Conservation (phyloP, 2,113 vertebrate species). For the Oryzias woworae region DNA sequence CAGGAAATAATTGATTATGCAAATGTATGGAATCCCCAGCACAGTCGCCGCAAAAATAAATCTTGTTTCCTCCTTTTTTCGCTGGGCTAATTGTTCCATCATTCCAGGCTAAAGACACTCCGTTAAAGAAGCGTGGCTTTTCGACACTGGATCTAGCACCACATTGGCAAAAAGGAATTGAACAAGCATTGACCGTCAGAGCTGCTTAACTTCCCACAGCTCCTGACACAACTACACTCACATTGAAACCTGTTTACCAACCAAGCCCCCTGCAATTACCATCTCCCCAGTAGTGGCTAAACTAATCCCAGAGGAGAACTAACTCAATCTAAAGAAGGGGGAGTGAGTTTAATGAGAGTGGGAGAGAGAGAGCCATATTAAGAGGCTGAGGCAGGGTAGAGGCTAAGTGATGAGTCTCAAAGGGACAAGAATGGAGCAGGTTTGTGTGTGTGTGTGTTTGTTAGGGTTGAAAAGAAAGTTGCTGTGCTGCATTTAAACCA, state of each 20-base stretch:
- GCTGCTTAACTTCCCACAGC: slow-evolving; percentile 73
- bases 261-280: slow-evolving; percentile 59
- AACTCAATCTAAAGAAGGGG: slow-evolving; percentile 41
- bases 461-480: neutral
- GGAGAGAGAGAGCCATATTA: slow-evolving; percentile 38
- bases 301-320: slow-evolving; percentile 45
- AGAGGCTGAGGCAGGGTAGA: slow-evolving; percentile 34
- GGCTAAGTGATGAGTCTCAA: slow-evolving; percentile 43
- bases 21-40: too few relatives aligned
- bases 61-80: neutral
- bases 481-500: slow-evolving; percentile 6
- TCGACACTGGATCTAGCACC: slow-evolving; percentile 39
- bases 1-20: too few relatives aligned
- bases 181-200: slow-evolving; percentile 77
- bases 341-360: slow-evolving; percentile 1
- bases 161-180: slow-evolving; percentile 70
- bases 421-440: slow-evolving; percentile 23
- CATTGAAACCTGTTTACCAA: slow-evolving; percentile 70
- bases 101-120: slow-evolving; percentile 34
- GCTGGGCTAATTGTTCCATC: slow-evolving; percentile 59
- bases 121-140: slow-evolving; percentile 43
- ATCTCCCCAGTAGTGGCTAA: slow-evolving; percentile 47
- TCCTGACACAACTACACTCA: slow-evolving; percentile 66
- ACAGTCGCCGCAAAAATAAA: too few relatives aligned
- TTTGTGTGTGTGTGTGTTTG: slow-evolving; percentile 1